These are phyloP conservation scores for Imbricaverruca yamaguchii DNA, from an alignment of 2,888 invertebrate genomes.

Conservation along the genomic window DNA sequence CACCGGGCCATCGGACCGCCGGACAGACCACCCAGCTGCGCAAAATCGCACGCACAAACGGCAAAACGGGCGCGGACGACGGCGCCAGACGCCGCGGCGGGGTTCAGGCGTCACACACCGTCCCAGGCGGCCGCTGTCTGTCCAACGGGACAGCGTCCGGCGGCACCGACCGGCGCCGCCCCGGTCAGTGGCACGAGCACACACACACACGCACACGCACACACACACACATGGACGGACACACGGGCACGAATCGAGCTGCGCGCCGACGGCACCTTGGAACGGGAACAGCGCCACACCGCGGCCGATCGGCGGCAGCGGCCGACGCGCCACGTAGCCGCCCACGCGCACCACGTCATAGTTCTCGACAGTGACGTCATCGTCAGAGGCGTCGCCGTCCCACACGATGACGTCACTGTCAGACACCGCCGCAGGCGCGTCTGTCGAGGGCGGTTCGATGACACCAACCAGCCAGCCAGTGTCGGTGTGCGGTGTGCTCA, in stretches of 20 bases:
- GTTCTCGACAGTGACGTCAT: neutral
- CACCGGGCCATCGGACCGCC: no score
- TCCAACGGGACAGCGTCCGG: no score
- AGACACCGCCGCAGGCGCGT: no score
- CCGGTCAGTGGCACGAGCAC: neutral
- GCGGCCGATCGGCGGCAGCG: neutral
- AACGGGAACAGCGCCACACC: neutral
- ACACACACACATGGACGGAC: no score
- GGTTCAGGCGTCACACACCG: neutral
- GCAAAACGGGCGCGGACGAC: neutral
- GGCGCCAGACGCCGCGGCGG: neutral
- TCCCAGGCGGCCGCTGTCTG: no score
- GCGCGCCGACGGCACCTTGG: neutral
- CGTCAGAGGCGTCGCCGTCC: no score
- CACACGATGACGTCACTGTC: neutral
- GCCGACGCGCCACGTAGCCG: conserved; percentile 7
- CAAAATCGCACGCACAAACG: neutral
- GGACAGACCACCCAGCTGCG: no score
- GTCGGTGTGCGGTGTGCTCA: no score
- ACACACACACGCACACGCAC: neutral
- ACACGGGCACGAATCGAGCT: neutral
- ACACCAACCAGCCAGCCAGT: no score
- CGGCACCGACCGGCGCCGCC: no score
- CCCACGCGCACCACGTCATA: neutral
- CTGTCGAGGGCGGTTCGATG: no score